These are phyloP conservation scores for Galemys pyrenaicus DNA, from an alignment of 2,113 vertebrate genomes.

Conservation along the genomic window DNA sequence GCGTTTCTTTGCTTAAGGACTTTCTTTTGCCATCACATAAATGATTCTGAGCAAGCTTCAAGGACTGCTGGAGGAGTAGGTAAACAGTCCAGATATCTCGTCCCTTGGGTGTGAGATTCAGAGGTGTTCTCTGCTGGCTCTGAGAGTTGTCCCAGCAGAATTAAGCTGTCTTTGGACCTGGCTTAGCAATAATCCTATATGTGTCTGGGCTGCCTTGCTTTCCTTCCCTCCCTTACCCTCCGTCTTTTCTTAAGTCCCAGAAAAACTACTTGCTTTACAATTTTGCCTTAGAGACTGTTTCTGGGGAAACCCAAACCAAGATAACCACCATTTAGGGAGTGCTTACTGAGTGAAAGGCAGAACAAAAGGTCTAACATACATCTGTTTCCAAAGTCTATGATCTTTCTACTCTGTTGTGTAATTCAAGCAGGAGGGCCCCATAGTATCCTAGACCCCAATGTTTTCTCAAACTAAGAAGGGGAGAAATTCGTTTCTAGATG, in stretches of 20 bases:
- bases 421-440: slow-evolving; percentile 44
- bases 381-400: not conserved
- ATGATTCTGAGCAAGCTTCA: not conserved
- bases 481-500: not conserved
- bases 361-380: not conserved
- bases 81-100: too few species aligned
- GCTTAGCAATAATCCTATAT: not conserved
- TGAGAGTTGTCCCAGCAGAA: not conserved
- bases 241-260: not conserved
- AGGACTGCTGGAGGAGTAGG: too few species aligned
- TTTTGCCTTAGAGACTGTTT: not conserved
- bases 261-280: not conserved
- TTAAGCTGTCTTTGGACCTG: not conserved
- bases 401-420: not conserved
- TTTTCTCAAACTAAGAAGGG: slow-evolving; percentile 9
- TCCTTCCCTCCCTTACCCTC: not conserved
- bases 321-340: not conserved
- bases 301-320: not conserved
- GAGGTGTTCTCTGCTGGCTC: not conserved
- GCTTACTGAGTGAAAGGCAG: not conserved
- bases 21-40: not conserved
- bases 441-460: not conserved
- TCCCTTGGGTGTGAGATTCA: not conserved
- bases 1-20: not conserved
- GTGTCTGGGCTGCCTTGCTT: not conserved